Evolutionary conservation across 2,888 invertebrate species (phyloP).

Genomic region (Trachelus troglodyta): DNA sequence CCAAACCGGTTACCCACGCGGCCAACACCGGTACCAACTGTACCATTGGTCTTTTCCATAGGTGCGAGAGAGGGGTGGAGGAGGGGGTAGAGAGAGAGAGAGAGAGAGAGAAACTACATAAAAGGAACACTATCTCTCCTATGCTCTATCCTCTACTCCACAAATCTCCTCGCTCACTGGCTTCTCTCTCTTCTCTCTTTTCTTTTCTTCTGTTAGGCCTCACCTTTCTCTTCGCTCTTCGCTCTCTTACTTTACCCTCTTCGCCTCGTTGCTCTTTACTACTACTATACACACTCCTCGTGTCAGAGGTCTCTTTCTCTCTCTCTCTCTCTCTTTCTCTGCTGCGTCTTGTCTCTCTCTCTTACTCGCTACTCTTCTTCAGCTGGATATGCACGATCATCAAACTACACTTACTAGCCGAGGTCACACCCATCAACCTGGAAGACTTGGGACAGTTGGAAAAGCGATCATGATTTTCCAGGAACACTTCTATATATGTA

Average conservation of each 20-base stretch:
- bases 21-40: slow-evolving; percentile 31
- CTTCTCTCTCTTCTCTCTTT: slow-evolving; percentile 17
- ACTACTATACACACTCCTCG: background rate
- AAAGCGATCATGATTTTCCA: slow-evolving; percentile 25
- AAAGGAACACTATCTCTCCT: slow-evolving; percentile 48
- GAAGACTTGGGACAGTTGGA: slow-evolving; percentile 44
- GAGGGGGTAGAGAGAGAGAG: background rate
- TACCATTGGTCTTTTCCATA: too few species aligned
- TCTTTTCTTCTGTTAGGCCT: slow-evolving; percentile 5
- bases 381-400: slow-evolving; percentile 51
- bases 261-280: background rate
- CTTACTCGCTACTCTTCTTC: slow-evolving; percentile 27
- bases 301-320: slow-evolving; percentile 15
- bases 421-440: slow-evolving; percentile 55
- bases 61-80: slow-evolving; percentile 18
- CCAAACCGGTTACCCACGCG: slow-evolving; percentile 64
- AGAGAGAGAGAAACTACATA: slow-evolving; percentile 24
- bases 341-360: slow-evolving; percentile 7
- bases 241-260: slow-evolving; percentile 7
- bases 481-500: background rate
- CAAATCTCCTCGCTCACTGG: slow-evolving; percentile 20
- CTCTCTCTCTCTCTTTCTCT: slow-evolving; percentile 14
- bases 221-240: slow-evolving; percentile 2
- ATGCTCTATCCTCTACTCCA: slow-evolving; percentile 26
- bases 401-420: slow-evolving; percentile 47